A percentile compares a stretch with the other conserved stretches of the same genome.
phyloP scores from a whole-genome alignment of 2,113 vertebrate genomes.

The Halichoeres trimaculatus region DNA sequence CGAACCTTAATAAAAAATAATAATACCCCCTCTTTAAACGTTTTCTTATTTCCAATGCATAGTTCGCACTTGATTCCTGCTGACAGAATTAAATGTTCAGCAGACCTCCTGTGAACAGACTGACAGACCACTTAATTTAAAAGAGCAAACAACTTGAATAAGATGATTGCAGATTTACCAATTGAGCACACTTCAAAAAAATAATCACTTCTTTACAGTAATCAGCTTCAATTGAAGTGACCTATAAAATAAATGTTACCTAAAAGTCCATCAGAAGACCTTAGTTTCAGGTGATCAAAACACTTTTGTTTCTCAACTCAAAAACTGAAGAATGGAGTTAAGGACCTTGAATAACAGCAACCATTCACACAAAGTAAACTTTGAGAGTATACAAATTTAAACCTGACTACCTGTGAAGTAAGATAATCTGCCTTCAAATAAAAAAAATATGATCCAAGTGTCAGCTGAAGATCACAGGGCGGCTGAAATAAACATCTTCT shows the following conservation, averaged over 20 bases:
- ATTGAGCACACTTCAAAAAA: background rate
- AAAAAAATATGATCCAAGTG: constrained; percentile 17
- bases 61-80: background rate
- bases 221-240: background rate
- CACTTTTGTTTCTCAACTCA: background rate
- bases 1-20: no score
- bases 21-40: no score
- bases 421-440: background rate
- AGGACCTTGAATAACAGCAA: background rate
- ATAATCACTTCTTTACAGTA: background rate
- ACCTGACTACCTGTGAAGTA: background rate
- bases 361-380: background rate
- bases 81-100: background rate
- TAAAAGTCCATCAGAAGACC: background rate
- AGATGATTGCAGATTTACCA: background rate
- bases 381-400: background rate
- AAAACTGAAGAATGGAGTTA: background rate
- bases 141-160: background rate
- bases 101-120: background rate
- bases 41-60: no score
- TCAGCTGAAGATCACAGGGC: constrained; percentile 11
- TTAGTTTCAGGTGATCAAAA: background rate
- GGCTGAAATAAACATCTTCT: background rate
- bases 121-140: background rate
- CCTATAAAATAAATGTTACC: background rate